Conservation (phyloP, 2,797 vertebrate species). For the Anguilla anguilla region DNA sequence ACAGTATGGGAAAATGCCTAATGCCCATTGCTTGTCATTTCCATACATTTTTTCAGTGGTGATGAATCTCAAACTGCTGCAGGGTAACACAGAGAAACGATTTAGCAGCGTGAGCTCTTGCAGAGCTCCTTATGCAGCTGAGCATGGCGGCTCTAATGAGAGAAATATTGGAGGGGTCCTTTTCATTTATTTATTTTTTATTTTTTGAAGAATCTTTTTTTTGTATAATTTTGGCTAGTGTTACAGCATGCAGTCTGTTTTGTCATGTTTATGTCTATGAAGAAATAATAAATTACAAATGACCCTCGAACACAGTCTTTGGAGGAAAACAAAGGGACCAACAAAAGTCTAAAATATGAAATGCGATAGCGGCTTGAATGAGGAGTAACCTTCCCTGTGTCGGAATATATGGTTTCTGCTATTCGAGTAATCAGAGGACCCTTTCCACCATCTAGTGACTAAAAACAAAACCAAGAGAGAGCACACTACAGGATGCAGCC, state of each 20-base stretch:
- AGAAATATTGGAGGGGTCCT: neutral
- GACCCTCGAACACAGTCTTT: neutral
- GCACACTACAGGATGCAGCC: neutral
- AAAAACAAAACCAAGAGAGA: neutral
- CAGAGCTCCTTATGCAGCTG: conserved; percentile 14
- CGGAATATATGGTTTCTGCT: neutral
- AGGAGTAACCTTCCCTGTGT: neutral
- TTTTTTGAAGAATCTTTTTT: neutral
- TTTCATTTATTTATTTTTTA: neutral
- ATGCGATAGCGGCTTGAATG: neutral
- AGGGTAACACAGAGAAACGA: conserved; percentile 61
- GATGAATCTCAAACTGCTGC: conserved; percentile 69
- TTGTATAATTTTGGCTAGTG: neutral
- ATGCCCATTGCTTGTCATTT: conserved; percentile 78
- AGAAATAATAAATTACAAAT: neutral
- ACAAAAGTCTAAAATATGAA: neutral
- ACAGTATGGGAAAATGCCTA: conserved; percentile 64
- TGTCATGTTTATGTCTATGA: neutral
- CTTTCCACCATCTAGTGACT: neutral
- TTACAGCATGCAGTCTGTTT: neutral
- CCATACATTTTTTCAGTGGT: conserved; percentile 68
- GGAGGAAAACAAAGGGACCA: neutral
- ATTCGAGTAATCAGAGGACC: neutral
- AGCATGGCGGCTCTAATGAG: neutral
- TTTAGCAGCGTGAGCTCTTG: conserved; percentile 33